Base-by-base conservation (phyloP, 2,113 vertebrate species). In the Corydoras maculifer region DNA sequence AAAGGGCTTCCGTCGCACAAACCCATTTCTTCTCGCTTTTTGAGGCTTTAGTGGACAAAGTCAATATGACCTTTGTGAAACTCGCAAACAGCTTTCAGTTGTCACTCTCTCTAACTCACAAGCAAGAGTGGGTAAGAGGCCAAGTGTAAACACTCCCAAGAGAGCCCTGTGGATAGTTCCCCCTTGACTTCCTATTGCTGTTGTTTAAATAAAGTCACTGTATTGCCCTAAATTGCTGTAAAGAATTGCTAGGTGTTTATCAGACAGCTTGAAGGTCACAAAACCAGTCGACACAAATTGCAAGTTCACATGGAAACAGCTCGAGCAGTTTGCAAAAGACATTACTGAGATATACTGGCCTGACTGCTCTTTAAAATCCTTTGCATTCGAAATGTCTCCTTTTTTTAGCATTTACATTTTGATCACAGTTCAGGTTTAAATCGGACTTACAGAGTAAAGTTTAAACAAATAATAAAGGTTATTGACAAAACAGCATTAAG, bases 61-160 rank as follows among this genome's bases (percentile, higher is more conserved):
- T 70, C 69, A 62, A 77, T 83, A 75, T 69, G 58, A 73, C 79
- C 74, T 78, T 76, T 82, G 78, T 72, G 62, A 65, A 63, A 72
- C 62, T 65, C 53, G 32, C 65, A 68, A 61, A 69, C 63, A 54
- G 54, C 71, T 75, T 70, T 70, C 58, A 70, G 70, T 73, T 53
- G 31, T 60, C 69, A 43, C 25, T 11, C 5, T 12, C 62, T 78
- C n/a, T 55, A 54, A 58, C 32, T 53, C 15, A 29, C 10, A 58
- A 54, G 51, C 6, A 18, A 62, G 9, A 68, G 31, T 14, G 29
- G 29, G 30, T 32, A 9, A 58, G 43, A 51, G 48, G 43, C 49
- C 43, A 60, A 30, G 58, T 50, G 58, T 50, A 60, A 60, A 60
- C 9, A 32, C 12, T 25, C 49, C 18, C 29, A 50, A 57, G 11